Base-by-base conservation (phyloP, 2,888 invertebrate genomes). In the Cosmia trapezina region DNA sequence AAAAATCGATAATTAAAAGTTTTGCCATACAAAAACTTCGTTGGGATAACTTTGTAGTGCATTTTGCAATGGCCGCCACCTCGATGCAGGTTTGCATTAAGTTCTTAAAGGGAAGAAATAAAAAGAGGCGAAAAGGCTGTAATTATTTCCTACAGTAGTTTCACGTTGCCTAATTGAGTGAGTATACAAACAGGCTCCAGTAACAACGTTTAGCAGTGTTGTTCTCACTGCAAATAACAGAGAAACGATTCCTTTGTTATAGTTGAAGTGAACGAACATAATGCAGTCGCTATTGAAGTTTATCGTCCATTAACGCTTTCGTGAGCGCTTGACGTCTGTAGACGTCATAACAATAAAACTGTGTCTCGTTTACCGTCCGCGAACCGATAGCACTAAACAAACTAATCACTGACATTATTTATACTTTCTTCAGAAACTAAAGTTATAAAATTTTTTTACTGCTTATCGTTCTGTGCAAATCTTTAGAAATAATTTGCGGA, bases 141-240 rank as follows among this genome's bases (percentile, higher is more conserved):
- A 61, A 53, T 68, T 78, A 68, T 45, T 70, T 54, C 33, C 22
- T 45, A 69, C 17, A 51, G 43, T 28, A 49, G 17, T 4, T 9
- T 28, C 9, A 41, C 8, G 4, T 22, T 53, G 33, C 43, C 45
- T 69, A 66, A 56, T 69, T 54, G 67, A 64, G 41, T 47, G 47
- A 69, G 54, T 66, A 37, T 60, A 12, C 33, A 43, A 68, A 73
- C 37, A 67, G 41, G 19, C 49, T 61, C 28, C 22, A 70, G 67
- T 73, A 68, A 67, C 54, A 73, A 61, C 60, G 57, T 70, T 80
- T 67, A 76, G 54, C 37, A 56, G 63, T 53, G 33, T 61, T 65
- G 19, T 73, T 72, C 68, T 63, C 61, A 54, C 53, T 49, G 45
- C 62, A 53, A 9, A n/a, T 41, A 7, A 14, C 64, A 68, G 22